Conservation (phyloP, 2,797 vertebrate genomes). For the Sarcoramphus papa region DNA sequence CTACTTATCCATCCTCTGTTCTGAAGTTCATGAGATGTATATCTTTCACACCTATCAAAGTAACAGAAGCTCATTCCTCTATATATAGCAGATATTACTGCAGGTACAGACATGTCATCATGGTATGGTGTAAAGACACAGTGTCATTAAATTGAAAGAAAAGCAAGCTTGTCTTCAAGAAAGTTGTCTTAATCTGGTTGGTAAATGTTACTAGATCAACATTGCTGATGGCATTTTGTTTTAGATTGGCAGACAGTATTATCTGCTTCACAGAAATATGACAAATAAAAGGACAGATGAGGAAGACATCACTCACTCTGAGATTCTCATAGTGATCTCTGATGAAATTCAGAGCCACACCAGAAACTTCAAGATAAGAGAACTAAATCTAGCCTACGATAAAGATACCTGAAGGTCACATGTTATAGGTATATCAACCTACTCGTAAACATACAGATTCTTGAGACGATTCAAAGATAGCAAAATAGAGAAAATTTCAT, state of each 20-base stretch:
- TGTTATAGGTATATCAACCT: neutral
- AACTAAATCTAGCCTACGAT: neutral
- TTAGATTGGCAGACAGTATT: neutral
- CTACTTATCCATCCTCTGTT: neutral
- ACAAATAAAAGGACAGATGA: neutral
- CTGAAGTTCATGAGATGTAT: neutral
- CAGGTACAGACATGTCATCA: rapidly evolving
- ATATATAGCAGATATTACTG: neutral
- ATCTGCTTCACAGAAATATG: neutral
- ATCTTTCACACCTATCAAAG: neutral
- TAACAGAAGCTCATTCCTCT: neutral
- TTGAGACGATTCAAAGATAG: neutral
- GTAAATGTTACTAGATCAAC: neutral
- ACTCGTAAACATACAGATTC: neutral
- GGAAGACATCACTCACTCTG: neutral
- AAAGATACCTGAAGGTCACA: neutral
- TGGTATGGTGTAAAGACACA: neutral
- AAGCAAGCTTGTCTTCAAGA: neutral
- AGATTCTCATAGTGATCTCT: neutral
- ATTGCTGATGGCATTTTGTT: neutral
- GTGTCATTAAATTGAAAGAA: neutral
- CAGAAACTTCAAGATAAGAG: neutral
- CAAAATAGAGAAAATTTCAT: neutral
- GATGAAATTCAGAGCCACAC: neutral
- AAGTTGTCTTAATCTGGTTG: neutral